Base-by-base conservation (phyloP, 2,888 invertebrate genomes). In the Perdita meconis region DNA sequence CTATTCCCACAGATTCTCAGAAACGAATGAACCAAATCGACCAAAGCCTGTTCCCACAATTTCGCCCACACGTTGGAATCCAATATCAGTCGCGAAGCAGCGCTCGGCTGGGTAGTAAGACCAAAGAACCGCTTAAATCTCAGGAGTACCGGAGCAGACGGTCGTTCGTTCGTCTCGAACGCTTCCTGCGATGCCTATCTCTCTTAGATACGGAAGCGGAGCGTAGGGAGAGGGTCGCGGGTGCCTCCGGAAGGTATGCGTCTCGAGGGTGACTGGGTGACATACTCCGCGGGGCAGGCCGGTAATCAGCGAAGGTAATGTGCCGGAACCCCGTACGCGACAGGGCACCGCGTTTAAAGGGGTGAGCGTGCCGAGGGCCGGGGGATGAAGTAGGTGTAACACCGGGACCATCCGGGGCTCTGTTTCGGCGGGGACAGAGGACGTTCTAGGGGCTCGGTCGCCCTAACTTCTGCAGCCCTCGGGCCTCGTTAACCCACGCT, bases 401-500 rank as follows among this genome's bases (percentile, higher is more conserved):
- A 57, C 55, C 56, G 71, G 75, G 50, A 75, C 75, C 75, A 67
- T 79, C 63, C 16, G 79, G 57, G 66, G 67, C 74, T 79, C 80
- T 63, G 60, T 81, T 84, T 81, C 56, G 80, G 72, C 60, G 73
- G 80, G 57, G 72, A 56, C 24, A 40, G 66, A 59, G 79, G 65
- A 74, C 76, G 82, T 73, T 69, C 51, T 71, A 75, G 71, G 66
- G 73, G 77, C 78, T 77, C 68, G 84, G 70, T 82, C 74, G 78
- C 84, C 85, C 83, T 74, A 82, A 84, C 86, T 86, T 86, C 82
- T 76, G 70, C 86, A 85, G 82, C 90, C 90, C 91, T 88, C 90
- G 91, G 90, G 92, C 84, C 92, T 92, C 92, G 92, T 92, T 92
- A 92, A 92, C 91, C 89, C 91, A 92, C 90, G 91, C 90, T 90